Percentiles rank a stretch among this genome's conserved stretches.
These are phyloP conservation scores for Rousettus madagascariensis DNA, from an alignment of 2,797 vertebrate species.

Conservation along the genomic window DNA sequence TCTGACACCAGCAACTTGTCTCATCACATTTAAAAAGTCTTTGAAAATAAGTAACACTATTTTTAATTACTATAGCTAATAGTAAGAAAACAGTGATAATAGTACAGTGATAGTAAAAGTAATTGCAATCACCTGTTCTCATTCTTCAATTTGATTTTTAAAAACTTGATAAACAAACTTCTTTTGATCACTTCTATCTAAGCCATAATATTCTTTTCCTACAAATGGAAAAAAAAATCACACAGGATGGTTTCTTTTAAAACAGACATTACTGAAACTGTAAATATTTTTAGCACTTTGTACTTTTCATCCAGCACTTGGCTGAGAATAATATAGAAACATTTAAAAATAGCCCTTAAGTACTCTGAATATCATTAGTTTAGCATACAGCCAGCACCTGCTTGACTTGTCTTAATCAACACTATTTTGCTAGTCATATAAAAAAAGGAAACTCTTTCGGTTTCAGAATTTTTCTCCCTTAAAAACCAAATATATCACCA, in stretches of 20 bases:
- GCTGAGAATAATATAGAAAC: conserved; percentile 66
- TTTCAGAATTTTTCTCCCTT: conserved; percentile 66
- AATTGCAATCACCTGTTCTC: neutral
- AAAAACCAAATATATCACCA: conserved; percentile 70
- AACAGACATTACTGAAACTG: conserved; percentile 74
- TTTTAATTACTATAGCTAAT: neutral
- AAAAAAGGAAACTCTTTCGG: conserved; percentile 67
- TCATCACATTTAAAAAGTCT: neutral
- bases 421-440: conserved; percentile 75
- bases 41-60: neutral
- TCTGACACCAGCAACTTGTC: neutral
- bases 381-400: conserved; percentile 75
- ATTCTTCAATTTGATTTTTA: neutral
- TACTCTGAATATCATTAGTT: conserved; percentile 72
- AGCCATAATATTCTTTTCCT: conserved; percentile 57
- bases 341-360: conserved; percentile 61
- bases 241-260: conserved; percentile 69
- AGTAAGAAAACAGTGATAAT: neutral
- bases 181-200: conserved; percentile 43
- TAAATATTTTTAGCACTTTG: conserved; percentile 77
- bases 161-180: conserved; percentile 23
- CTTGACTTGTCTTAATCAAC: conserved; percentile 71
- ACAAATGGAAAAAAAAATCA: conserved; percentile 56
- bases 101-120: neutral
- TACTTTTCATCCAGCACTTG: conserved; percentile 77